Base-by-base conservation (phyloP, 2,888 invertebrate genomes). In the Stegana nigrithorax region DNA sequence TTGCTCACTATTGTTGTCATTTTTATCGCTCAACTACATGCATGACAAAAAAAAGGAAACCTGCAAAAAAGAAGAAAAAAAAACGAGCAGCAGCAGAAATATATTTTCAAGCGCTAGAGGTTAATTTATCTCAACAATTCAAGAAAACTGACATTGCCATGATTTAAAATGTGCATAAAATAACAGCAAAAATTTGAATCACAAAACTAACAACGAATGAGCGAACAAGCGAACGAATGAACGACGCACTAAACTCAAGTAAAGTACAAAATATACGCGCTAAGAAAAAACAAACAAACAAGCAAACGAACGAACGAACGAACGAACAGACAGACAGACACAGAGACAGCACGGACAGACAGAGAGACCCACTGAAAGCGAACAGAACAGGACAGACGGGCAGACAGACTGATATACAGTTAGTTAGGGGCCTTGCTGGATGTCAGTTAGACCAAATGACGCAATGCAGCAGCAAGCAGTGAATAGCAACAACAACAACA, bases 201-300 rank as follows among this genome's bases (percentile, higher is more conserved):
- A 65, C 80, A 76, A 75, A 77, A 78, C 75, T 79, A 75, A 77
- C 80, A 75, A 75, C 75, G 75, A 79, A n/a, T n/a, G n/a, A 77
- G 78, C 78, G 77, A 79, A 71, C 71, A 66, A 66, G 66, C 68
- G 68, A 47, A 77, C 68, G 69, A 66, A 63, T 64, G 55, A 53
- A 66, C 69, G 23, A 47, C n/a, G 23, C 21, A 47, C 21, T 47
- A 47, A 47, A 47, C 47, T 25, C 21, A 62, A 73, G 67, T 69
- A 73, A 70, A 47, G 25, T 25, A n/a, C n/a, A n/a, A n/a, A n/a
- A n/a, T n/a, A n/a, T n/a, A n/a, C n/a, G n/a, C n/a, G n/a, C n/a
- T n/a, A n/a, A n/a, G n/a, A n/a, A n/a, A n/a, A n/a, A n/a, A n/a
- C n/a, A n/a, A n/a, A n/a, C n/a, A n/a, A n/a, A n/a, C n/a, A n/a